phyloP scores from a whole-genome alignment of 2,113 vertebrate genomes.

The Dromiciops gliroides region DNA sequence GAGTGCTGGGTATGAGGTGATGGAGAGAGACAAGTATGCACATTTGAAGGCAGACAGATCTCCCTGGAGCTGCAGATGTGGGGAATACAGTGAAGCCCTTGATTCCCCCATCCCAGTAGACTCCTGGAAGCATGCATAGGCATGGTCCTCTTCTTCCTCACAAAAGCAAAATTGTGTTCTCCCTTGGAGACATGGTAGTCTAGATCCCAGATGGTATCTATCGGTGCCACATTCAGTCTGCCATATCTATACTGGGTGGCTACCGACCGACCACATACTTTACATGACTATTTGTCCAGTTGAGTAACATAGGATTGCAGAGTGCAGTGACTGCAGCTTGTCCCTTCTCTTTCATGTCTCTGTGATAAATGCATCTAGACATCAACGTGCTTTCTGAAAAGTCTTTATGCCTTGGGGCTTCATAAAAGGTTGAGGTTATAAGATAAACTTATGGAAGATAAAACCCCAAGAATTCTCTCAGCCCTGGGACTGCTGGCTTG shows the following conservation, averaged over 20 bases:
- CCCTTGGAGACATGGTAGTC: neutral
- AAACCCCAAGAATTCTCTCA: neutral
- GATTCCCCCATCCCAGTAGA: neutral
- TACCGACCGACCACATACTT: neutral
- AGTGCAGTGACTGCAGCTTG: neutral
- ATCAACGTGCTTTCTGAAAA: neutral
- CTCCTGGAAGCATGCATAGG: neutral
- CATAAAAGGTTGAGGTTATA: neutral
- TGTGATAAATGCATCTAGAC: neutral
- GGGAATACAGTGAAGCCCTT: neutral
- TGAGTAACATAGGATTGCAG: neutral
- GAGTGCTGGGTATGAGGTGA: neutral
- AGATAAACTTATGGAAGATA: neutral
- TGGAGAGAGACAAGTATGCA: neutral
- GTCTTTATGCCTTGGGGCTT: neutral
- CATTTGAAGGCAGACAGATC: neutral
- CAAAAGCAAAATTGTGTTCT: neutral
- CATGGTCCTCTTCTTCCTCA: neutral
- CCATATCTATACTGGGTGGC: neutral
- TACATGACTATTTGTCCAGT: neutral
- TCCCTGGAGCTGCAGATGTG: neutral
- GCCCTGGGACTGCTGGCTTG: neutral
- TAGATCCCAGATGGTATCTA: neutral
- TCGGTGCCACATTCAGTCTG: neutral
- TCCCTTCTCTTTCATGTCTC: neutral